A percentile compares a stretch with the other conserved stretches of the same genome.
Conservation (phyloP, 2,888 invertebrate genomes). For the Rhamphomyia laevipes region DNA sequence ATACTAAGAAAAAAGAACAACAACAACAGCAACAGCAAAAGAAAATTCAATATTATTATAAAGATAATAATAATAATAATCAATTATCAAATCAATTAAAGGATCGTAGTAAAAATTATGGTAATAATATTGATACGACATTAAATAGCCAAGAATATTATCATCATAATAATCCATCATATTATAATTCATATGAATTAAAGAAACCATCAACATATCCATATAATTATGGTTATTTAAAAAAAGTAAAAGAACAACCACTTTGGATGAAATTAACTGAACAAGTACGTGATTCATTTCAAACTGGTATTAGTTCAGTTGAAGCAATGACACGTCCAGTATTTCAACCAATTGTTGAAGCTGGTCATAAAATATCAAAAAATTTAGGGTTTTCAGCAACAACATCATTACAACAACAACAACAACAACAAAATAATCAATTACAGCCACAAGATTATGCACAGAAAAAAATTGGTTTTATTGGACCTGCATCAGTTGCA, state of each 20-base stretch:
- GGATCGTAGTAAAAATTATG: too few species aligned
- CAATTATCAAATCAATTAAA: too few species aligned
- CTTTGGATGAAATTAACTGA: conserved; percentile 64
- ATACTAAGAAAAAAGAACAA: conserved; percentile 12
- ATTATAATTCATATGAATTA: conserved; percentile 41
- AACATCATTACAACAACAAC: conserved; percentile 22
- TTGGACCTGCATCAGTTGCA: conserved; percentile 35
- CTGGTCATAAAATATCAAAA: conserved; percentile 66
- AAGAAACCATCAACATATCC: conserved; percentile 44
- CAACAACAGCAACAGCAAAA: conserved; percentile 18
- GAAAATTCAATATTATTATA: conserved; percentile 19
- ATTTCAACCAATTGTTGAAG: conserved; percentile 62
- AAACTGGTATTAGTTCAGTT: conserved; percentile 56
- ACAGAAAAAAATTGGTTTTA: conserved; percentile 54
- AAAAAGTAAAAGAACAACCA: conserved; percentile 47
- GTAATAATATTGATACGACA: background rate
- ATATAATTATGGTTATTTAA: conserved; percentile 49
- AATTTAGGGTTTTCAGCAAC: conserved; percentile 54
- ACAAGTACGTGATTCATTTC: conserved; percentile 58
- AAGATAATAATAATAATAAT: conserved; percentile 25
- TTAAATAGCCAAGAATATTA: conserved; percentile 33
- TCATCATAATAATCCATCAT: conserved; percentile 35
- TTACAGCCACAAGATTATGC: conserved; percentile 25
- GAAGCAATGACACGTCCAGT: conserved; percentile 42
- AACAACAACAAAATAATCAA: too few species aligned